phyloP scores from a whole-genome alignment of 2,797 vertebrate species.

The Remorina albescens region DNA sequence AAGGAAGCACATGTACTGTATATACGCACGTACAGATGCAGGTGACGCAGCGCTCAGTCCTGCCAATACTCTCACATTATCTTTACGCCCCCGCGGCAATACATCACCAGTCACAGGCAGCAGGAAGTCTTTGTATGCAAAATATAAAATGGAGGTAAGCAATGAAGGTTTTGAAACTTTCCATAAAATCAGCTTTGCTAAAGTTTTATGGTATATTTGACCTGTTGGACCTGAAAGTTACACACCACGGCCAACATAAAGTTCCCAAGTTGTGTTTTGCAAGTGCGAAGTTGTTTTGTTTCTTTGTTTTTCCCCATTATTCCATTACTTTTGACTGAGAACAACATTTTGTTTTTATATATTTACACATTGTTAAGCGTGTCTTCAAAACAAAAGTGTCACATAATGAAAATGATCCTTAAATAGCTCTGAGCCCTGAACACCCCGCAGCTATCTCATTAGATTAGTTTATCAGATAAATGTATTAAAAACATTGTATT shows the following conservation, averaged over 20 bases:
- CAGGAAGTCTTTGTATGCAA: neutral
- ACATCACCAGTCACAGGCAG: neutral
- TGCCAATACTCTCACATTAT: neutral
- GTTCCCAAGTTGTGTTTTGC: neutral
- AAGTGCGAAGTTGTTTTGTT: neutral
- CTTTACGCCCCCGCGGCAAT: neutral
- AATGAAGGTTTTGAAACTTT: neutral
- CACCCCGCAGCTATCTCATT: neutral
- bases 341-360: neutral
- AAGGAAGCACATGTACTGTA: neutral
- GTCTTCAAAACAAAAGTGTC: slow-evolving; percentile 1
- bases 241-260: neutral
- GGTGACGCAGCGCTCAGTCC: neutral
- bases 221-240: neutral
- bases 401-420: slow-evolving; percentile 11
- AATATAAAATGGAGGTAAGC: neutral
- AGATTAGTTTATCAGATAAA: too few relatives aligned
- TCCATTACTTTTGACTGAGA: neutral
- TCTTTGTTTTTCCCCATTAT: too few relatives aligned
- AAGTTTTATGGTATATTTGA: neutral
- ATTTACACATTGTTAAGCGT: neutral
- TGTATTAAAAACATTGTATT: too few relatives aligned
- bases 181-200: neutral
- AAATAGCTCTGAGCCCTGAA: slow-evolving; percentile 7
- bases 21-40: neutral